Conservation (phyloP, 2,113 vertebrate genomes). For the Halichoerus grypus region DNA sequence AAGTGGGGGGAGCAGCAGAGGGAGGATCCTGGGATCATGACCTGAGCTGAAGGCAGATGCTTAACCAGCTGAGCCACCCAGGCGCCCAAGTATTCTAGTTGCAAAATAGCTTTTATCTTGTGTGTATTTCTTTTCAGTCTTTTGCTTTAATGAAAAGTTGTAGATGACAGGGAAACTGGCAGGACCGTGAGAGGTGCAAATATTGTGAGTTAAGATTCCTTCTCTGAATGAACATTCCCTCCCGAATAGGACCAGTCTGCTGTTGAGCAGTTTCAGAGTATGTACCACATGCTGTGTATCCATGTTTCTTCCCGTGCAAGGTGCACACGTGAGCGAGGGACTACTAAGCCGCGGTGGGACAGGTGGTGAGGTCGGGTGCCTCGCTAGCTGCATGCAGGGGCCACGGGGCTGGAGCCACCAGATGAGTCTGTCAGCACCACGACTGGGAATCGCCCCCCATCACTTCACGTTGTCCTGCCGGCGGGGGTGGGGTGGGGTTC, state of each 20-base stretch:
- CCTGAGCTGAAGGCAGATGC: neutral
- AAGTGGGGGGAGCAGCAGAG: too few species aligned
- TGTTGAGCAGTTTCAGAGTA: neutral
- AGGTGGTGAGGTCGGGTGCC: fast-evolving
- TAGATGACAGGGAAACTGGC: neutral
- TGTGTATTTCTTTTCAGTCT: neutral
- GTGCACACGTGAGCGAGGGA: fast-evolving
- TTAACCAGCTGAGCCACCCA: neutral
- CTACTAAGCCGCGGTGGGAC: neutral
- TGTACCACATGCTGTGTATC: fast-evolving
- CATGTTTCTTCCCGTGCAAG: fast-evolving
- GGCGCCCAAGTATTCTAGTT: neutral
- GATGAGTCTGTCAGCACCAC: too few species aligned
- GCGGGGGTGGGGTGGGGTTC: neutral
- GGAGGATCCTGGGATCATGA: neutral
- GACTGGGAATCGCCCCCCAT: neutral
- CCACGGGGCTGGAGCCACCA: fast-evolving
- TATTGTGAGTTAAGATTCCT: neutral
- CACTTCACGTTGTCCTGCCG: neutral
- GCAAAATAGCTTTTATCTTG: neutral
- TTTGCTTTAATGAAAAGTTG: neutral
- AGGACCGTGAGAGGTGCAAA: neutral
- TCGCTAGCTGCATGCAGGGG: neutral
- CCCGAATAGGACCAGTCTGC: neutral
- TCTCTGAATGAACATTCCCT: neutral